Conservation (phyloP, 2,113 vertebrate species). For the Megalops atlanticus region DNA sequence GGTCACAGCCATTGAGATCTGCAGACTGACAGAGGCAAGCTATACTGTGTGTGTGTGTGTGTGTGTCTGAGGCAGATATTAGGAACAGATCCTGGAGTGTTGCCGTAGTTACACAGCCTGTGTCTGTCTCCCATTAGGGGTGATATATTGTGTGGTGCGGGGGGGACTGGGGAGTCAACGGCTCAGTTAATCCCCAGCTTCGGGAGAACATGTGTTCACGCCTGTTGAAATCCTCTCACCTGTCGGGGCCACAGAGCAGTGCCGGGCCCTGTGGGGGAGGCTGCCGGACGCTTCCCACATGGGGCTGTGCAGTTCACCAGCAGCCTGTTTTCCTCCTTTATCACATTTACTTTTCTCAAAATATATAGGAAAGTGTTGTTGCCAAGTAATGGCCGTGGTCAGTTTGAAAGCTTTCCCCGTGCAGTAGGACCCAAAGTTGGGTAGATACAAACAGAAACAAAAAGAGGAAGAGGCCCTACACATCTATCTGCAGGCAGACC, state of each 20-base stretch:
- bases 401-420: background rate
- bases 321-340: background rate
- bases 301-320: background rate
- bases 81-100: slow-evolving; percentile 22
- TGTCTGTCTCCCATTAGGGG: slow-evolving; percentile 36
- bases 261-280: slow-evolving; percentile 14
- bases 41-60: background rate
- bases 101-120: slow-evolving; percentile 27
- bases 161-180: slow-evolving; percentile 39
- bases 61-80: slow-evolving; percentile 25
- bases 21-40: background rate
- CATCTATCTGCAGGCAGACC: background rate
- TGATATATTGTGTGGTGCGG: slow-evolving; percentile 45
- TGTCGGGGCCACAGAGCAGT: slow-evolving; percentile 40
- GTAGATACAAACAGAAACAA: background rate
- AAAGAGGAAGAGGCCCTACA: background rate
- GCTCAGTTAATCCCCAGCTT: slow-evolving; percentile 32
- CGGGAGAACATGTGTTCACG: slow-evolving; percentile 52
- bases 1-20: background rate
- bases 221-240: slow-evolving; percentile 55
- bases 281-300: slow-evolving; percentile 24
- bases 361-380: background rate
- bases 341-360: slow-evolving; percentile 37
- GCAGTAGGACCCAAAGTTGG: background rate
- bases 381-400: background rate